Percentiles rank a stretch among this genome's conserved stretches.
These are phyloP conservation scores for Caracal caracal DNA, from an alignment of 2,113 vertebrate species.

Conservation along the genomic window DNA sequence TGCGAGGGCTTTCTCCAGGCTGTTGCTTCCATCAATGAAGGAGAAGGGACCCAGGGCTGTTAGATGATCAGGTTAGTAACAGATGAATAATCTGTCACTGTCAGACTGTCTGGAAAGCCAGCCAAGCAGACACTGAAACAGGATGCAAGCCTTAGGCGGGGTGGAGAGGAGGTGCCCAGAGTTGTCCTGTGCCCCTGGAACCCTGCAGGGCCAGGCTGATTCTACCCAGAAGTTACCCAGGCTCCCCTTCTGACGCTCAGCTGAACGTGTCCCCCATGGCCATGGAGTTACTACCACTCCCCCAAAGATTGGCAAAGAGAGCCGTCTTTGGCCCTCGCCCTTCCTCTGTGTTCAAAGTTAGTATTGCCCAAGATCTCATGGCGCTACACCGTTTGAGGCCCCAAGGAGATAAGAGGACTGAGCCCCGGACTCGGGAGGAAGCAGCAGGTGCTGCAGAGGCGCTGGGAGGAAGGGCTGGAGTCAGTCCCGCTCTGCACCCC, in stretches of 20 bases:
- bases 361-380: not conserved
- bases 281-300: not conserved
- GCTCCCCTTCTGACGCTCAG: not conserved
- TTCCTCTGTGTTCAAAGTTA: not conserved
- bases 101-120: not conserved
- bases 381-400: not conserved
- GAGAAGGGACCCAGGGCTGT: not conserved
- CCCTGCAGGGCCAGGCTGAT: not conserved
- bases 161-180: not conserved
- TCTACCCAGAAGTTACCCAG: not conserved
- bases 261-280: not conserved
- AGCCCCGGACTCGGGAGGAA: not conserved
- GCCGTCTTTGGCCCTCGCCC: not conserved
- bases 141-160: not conserved
- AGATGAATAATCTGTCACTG: constrained; percentile 18
- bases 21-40: not conserved
- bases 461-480: fast-evolving
- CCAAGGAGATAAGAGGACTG: not conserved
- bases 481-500: fast-evolving
- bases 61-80: not conserved
- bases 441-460: not conserved
- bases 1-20: not conserved
- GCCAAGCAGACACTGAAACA: not conserved
- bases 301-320: not conserved
- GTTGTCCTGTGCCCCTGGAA: not conserved